Evolutionary conservation across 2,113 vertebrate species (phyloP), one percentile per base, ranked within the genome.

Genomic region (Pachypanchax playfairii): DNA sequence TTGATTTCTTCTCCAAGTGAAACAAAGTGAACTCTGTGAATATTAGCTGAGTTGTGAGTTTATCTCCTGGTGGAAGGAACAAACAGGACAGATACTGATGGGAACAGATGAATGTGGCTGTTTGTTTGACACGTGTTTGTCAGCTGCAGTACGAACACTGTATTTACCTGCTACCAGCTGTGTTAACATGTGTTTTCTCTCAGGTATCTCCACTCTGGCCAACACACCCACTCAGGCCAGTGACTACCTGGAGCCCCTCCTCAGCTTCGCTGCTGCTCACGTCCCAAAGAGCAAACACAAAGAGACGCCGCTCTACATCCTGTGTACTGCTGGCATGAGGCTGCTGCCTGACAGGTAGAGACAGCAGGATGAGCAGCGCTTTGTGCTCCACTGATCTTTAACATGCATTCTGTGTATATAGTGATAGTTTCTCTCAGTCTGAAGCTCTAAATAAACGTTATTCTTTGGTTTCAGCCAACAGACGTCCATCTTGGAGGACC

Each of bases 271-370:
- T 12, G 94, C 96, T 0, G 84, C 93, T 61, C 95, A 98, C 0
- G 94, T 98, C 18, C 97, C 97, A 0, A 88, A 89, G 52, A 75
- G 56, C 54, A 98, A 98, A 61, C 97, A 98, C 92, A 96, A 96
- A 86, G 96, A 98, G 73, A 98, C 97, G 0, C 97, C 96, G 3
- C 93, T 98, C 12, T 98, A 98, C 81, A 96, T 98, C 69, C 93
- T 98, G 2, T 98, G 97, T 51, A 98, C 97, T 0, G 97, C 97
- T 0, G 96, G 96, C 3, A 98, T 98, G 94, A 89, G 96, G 75
- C 93, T 98, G 69, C 91, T 98, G 63, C 90, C 95, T 0, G 93
- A 97, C 48, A 96, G 94, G 97, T 98, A 68, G 3, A 14, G 1
- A 29, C 12, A 46, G 21, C 10, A 2, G 2, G 33, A 12, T 13